Percentiles rank a stretch among this genome's conserved stretches.
Conservation (phyloP, 2,888 invertebrate species). For the Phalera bucephala region DNA sequence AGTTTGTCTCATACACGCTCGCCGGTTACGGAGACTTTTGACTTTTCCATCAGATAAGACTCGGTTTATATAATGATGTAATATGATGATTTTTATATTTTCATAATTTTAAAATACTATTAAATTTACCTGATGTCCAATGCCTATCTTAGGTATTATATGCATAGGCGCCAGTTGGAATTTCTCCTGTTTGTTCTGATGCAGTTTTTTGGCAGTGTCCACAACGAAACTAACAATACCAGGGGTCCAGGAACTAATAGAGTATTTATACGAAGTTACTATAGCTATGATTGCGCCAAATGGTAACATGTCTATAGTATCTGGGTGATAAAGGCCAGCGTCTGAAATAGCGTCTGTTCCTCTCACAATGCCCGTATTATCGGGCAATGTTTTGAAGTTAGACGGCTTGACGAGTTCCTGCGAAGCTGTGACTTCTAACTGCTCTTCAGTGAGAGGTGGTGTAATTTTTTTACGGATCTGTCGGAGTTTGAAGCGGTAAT, state of each 20-base stretch:
- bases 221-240: conserved; percentile 84
- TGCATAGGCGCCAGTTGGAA: conserved; percentile 79
- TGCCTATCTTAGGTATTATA: conserved; percentile 83
- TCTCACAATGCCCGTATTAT: conserved; percentile 83
- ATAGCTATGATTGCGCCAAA: conserved; percentile 84
- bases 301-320: conserved; percentile 67
- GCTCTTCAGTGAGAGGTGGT: conserved; percentile 54
- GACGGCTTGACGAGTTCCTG: conserved; percentile 80
- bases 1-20: no score
- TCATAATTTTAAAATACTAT: no score
- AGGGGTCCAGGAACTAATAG: conserved; percentile 82
- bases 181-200: conserved; percentile 62
- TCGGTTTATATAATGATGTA: no score
- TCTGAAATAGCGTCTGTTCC: conserved; percentile 70
- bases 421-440: conserved; percentile 48
- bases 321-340: not conserved
- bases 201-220: conserved; percentile 66
- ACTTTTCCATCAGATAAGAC: no score
- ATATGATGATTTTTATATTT: no score
- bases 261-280: conserved; percentile 84
- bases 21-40: no score
- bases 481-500: conserved; percentile 57
- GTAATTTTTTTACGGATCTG: conserved; percentile 64
- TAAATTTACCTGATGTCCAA: conserved; percentile 84
- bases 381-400: conserved; percentile 84